Evolutionary conservation across 2,797 vertebrate species (phyloP).

Genomic region (Lacerta bilineata): DNA sequence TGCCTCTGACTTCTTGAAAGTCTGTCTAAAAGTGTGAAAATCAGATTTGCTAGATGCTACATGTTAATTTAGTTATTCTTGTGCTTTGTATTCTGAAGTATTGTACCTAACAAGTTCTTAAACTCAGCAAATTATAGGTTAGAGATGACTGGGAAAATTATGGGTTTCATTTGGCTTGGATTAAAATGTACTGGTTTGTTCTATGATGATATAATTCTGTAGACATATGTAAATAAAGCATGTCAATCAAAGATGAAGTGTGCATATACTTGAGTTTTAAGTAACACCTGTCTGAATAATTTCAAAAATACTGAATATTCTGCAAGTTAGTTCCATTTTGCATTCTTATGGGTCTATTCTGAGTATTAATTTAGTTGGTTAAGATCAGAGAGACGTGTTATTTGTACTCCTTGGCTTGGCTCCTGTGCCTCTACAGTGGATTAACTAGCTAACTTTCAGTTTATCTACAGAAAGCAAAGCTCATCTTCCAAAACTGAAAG

Average conservation of each 20-base stretch:
- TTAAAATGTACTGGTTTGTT: conserved; percentile 77
- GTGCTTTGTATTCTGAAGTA: conserved; percentile 81
- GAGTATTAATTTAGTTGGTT: no score
- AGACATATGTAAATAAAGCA: conserved; percentile 86
- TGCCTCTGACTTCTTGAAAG: conserved; percentile 80
- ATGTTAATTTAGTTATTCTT: conserved; percentile 78
- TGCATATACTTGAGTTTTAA: conserved; percentile 63
- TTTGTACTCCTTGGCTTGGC: background rate
- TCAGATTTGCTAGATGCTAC: conserved; percentile 70
- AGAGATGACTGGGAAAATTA: conserved; percentile 66
- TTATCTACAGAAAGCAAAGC: background rate
- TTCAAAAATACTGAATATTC: background rate
- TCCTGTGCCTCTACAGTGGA: background rate
- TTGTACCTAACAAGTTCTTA: conserved; percentile 78
- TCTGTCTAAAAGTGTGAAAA: conserved; percentile 77
- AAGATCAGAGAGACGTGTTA: background rate
- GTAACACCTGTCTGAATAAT: background rate
- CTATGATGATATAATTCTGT: conserved; percentile 78
- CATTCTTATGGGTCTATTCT: background rate
- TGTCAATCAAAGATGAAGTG: conserved; percentile 75
- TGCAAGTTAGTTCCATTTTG: background rate
- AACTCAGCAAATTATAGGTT: conserved; percentile 72
- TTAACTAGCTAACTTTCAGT: background rate
- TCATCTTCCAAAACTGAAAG: background rate
- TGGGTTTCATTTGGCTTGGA: conserved; percentile 79